Conservation (phyloP, 2,113 vertebrate genomes). For the Triplophysa siluroides region DNA sequence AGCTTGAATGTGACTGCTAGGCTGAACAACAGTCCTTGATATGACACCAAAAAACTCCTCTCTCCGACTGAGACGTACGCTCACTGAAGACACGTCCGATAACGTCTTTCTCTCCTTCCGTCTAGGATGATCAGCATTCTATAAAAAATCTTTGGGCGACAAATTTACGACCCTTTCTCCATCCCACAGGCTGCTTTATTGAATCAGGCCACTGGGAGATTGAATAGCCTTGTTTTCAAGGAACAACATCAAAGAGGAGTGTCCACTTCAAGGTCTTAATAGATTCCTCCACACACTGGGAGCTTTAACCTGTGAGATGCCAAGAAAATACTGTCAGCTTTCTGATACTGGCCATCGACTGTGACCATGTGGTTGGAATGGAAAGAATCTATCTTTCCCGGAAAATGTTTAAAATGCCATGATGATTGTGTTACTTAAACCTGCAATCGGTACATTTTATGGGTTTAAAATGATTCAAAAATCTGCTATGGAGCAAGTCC, state of each 20-base stretch:
- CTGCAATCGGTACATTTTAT: not conserved
- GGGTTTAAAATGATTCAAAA: no score
- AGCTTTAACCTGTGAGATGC: not conserved
- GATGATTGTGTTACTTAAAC: not conserved
- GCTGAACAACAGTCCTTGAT: conserved; percentile 12
- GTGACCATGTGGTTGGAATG: not conserved
- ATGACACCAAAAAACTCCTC: not conserved
- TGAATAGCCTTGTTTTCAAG: conserved; percentile 42
- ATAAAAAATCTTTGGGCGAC: conserved; percentile 10
- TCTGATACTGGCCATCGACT: not conserved
- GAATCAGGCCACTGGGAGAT: conserved; percentile 28
- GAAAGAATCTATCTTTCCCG: not conserved
- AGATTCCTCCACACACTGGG: conserved; percentile 20
- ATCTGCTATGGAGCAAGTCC: no score
- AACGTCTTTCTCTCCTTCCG: conserved; percentile 8
- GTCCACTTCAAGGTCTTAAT: conserved; percentile 32
- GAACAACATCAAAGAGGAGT: conserved; percentile 43
- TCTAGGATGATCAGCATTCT: conserved; percentile 22
- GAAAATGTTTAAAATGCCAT: not conserved
- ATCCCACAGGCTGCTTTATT: conserved; percentile 20
- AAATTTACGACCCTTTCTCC: conserved; percentile 30
- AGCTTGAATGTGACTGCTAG: not conserved
- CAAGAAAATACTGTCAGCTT: conserved; percentile 7
- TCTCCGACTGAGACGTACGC: not conserved
- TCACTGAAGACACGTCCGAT: not conserved